Evolutionary conservation across 2,797 vertebrate genomes (phyloP).

Genomic region (Pelochelys cantorii): DNA sequence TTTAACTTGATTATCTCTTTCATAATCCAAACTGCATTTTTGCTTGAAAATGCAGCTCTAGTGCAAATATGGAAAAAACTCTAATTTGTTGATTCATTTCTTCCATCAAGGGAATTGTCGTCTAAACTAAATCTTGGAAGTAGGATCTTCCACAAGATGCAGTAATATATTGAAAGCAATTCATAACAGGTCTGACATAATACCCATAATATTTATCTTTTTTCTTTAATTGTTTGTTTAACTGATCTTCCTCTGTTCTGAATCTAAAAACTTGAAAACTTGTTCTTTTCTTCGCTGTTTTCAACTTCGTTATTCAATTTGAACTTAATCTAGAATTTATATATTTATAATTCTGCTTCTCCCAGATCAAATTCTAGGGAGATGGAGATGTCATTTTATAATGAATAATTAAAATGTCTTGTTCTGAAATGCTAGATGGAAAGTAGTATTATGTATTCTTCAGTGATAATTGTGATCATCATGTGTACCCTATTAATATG

Average conservation of each 20-base stretch:
- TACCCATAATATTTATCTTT: neutral
- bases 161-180: neutral
- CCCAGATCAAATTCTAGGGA: neutral
- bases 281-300: neutral
- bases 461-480: neutral
- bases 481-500: neutral
- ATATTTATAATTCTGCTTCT: neutral
- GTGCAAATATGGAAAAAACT: neutral
- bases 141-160: neutral
- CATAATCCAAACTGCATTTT: neutral
- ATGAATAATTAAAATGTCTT: neutral
- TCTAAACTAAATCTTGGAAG: neutral
- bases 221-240: conserved; percentile 23
- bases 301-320: conserved; percentile 17
- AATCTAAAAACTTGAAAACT: conserved; percentile 10
- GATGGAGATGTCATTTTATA: neutral
- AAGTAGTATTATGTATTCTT: neutral
- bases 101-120: neutral
- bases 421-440: neutral
- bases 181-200: neutral
- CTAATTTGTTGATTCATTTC: neutral
- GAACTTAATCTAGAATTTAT: neutral
- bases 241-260: conserved; percentile 22
- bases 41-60: neutral
- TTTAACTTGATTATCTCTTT: neutral